phyloP scores from a whole-genome alignment of 2,113 vertebrate genomes.

The Apteryx owenii region DNA sequence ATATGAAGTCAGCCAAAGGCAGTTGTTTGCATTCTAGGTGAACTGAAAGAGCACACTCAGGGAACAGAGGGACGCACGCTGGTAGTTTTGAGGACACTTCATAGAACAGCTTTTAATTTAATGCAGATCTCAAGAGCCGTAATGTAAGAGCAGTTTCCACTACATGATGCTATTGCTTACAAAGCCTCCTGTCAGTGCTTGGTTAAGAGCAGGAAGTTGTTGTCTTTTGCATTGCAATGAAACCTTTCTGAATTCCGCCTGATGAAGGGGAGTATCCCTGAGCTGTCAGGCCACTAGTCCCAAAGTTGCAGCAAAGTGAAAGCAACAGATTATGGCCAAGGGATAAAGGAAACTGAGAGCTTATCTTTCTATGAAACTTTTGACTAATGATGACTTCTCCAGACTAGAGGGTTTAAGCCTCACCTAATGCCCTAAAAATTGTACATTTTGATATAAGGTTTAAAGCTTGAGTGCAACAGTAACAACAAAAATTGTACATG shows the following conservation, averaged over 20 bases:
- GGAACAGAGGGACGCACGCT: fast-evolving
- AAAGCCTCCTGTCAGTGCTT: neutral
- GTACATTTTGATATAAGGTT: neutral
- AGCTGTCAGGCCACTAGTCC: fast-evolving
- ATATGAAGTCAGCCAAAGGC: neutral
- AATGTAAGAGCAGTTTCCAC: neutral
- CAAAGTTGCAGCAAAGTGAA: neutral
- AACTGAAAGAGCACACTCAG: neutral
- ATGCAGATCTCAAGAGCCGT: neutral
- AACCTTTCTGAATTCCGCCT: neutral
- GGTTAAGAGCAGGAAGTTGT: neutral
- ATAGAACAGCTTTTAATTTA: neutral
- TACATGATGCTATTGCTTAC: neutral
- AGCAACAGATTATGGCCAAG: neutral
- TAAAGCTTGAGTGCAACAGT: neutral
- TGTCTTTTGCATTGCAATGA: neutral
- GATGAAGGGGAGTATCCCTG: neutral
- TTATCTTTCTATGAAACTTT: neutral
- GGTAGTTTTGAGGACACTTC: neutral
- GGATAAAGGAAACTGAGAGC: neutral
- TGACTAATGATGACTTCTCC: neutral
- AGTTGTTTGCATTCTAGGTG: slow-evolving; percentile 29
- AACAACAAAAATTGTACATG: neutral
- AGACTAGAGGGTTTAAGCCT: neutral
- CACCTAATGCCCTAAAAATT: neutral